These are phyloP conservation scores for Rhinolophus ferrumequinum DNA, from an alignment of 2,113 vertebrate species.

Conservation along the genomic window DNA sequence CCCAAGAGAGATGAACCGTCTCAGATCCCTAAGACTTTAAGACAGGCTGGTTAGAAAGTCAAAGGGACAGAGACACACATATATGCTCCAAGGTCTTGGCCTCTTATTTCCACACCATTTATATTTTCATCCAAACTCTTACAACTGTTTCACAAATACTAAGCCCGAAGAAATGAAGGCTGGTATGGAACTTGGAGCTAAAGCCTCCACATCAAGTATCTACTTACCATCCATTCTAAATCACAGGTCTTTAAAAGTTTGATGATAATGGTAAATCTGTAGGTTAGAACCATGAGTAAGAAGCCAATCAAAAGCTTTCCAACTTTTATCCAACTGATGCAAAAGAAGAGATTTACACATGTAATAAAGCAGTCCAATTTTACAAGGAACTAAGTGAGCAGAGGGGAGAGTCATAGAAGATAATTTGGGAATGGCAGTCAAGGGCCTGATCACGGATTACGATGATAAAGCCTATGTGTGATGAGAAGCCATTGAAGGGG, in stretches of 20 bases:
- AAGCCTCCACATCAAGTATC: background rate
- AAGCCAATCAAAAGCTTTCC: background rate
- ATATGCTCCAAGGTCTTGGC: background rate
- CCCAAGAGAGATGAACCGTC: background rate
- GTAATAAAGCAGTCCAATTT: background rate
- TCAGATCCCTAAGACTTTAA: background rate
- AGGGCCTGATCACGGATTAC: background rate
- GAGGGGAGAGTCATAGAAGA: background rate
- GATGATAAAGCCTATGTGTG: background rate
- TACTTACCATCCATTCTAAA: background rate
- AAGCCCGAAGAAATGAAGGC: background rate
- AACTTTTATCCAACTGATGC: background rate
- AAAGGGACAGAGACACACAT: background rate
- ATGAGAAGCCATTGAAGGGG: background rate
- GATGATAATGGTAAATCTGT: background rate
- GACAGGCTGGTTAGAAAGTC: background rate
- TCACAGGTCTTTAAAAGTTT: conserved; percentile 6
- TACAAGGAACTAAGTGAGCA: background rate
- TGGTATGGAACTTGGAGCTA: background rate
- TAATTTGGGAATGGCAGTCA: background rate
- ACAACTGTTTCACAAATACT: background rate
- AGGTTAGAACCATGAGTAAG: background rate
- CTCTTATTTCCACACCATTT: background rate
- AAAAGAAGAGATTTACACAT: background rate
- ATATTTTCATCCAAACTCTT: background rate